phyloP scores from a whole-genome alignment of 2,888 invertebrate genomes.

The Salticus scenicus region DNA sequence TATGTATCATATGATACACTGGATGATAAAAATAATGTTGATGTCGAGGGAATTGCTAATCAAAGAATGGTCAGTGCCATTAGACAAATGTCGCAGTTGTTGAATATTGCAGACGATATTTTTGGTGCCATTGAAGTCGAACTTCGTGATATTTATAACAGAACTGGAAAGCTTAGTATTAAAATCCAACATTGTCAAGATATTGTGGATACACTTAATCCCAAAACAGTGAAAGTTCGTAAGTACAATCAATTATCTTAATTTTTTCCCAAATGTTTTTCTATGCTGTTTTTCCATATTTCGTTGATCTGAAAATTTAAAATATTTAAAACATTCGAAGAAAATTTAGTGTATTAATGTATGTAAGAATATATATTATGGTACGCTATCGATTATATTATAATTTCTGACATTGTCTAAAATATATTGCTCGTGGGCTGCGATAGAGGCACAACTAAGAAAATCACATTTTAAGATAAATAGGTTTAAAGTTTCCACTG shows the following conservation, averaged over 20 bases:
- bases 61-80: slow-evolving; percentile 18
- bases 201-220: slow-evolving; percentile 85
- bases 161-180: slow-evolving; percentile 83
- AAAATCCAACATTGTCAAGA: slow-evolving; percentile 84
- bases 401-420: too few species aligned
- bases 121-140: slow-evolving; percentile 87
- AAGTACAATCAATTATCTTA: slow-evolving; percentile 79
- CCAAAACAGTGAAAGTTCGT: slow-evolving; percentile 95
- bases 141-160: slow-evolving; percentile 83
- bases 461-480: too few species aligned
- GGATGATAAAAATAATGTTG: neutral
- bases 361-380: too few species aligned
- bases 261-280: neutral
- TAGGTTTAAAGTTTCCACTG: too few species aligned
- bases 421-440: too few species aligned
- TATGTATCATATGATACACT: neutral
- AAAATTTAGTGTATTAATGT: too few species aligned
- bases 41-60: slow-evolving; percentile 18
- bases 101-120: slow-evolving; percentile 84
- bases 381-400: too few species aligned
- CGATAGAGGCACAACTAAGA: too few species aligned
- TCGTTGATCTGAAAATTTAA: too few species aligned
- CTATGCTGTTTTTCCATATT: neutral
- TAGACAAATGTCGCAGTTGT: slow-evolving; percentile 28
- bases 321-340: too few species aligned